Conservation (phyloP, 2,888 invertebrate genomes). For the Slavum lentiscoides region DNA sequence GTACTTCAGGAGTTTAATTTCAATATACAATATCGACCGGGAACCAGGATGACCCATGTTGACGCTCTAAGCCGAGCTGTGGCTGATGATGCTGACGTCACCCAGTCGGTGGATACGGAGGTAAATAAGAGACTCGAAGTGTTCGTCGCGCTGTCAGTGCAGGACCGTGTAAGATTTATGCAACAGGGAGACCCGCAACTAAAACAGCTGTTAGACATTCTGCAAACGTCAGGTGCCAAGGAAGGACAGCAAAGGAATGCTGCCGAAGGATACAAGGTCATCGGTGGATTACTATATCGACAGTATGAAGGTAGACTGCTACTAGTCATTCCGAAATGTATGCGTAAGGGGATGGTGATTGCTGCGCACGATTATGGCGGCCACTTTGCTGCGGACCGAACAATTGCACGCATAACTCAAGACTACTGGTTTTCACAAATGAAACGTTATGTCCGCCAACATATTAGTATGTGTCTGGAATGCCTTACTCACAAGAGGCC, state of each 20-base stretch:
- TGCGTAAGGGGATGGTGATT: constrained; percentile 16
- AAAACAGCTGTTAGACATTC: background rate
- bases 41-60: background rate
- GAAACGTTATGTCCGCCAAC: constrained; percentile 3
- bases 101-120: background rate
- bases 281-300: background rate
- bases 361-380: constrained; percentile 20
- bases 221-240: too few relatives aligned
- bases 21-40: constrained; percentile 6
- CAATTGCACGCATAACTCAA: background rate
- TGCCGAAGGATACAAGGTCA: background rate
- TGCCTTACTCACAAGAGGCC: constrained; percentile 9
- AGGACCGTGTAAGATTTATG: constrained; percentile 2
- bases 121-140: background rate
- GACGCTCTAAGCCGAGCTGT: constrained; percentile 33
- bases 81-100: background rate
- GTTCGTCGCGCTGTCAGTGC: background rate
- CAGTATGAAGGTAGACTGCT: background rate
- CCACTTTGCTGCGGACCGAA: constrained; percentile 24
- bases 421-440: constrained; percentile 41
- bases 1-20: constrained; percentile 22
- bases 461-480: constrained; percentile 17
- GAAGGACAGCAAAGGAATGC: background rate
- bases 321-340: background rate
- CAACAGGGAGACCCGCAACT: constrained; percentile 6